These are phyloP conservation scores for Gymnarchus niloticus DNA, from an alignment of 2,113 vertebrate species.

Conservation along the genomic window DNA sequence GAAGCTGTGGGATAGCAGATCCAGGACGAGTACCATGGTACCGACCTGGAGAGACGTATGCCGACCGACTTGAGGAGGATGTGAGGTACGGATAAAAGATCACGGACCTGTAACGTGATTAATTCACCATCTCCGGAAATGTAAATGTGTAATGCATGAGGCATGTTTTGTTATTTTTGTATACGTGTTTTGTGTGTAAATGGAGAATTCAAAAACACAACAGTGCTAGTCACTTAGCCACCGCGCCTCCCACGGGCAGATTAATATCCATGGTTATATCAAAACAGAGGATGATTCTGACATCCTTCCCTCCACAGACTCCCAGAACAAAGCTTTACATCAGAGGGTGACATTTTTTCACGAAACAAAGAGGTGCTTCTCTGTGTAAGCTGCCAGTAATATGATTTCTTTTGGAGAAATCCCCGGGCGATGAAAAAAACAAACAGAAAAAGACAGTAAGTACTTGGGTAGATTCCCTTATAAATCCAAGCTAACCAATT, in stretches of 20 bases:
- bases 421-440: not conserved
- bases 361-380: not conserved
- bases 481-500: conserved; percentile 24
- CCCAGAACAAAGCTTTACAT: not conserved
- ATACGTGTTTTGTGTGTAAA: not conserved
- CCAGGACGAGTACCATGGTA: too few species aligned
- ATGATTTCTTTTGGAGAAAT: not conserved
- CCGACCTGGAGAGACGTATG: too few species aligned
- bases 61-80: too few species aligned
- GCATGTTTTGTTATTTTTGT: not conserved
- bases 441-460: not conserved
- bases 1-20: too few species aligned
- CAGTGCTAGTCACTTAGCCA: not conserved
- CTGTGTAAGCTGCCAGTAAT: not conserved
- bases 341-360: conserved; percentile 6
- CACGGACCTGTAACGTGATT: not conserved
- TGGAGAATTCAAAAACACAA: not conserved
- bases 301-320: not conserved
- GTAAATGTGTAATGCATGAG: not conserved
- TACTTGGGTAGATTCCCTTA: not conserved
- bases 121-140: not conserved
- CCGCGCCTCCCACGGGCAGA: not conserved
- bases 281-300: not conserved
- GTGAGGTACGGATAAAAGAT: not conserved
- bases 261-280: not conserved